phyloP scores from a whole-genome alignment of 2,797 vertebrate genomes.

The Lindbergichthys nudifrons region DNA sequence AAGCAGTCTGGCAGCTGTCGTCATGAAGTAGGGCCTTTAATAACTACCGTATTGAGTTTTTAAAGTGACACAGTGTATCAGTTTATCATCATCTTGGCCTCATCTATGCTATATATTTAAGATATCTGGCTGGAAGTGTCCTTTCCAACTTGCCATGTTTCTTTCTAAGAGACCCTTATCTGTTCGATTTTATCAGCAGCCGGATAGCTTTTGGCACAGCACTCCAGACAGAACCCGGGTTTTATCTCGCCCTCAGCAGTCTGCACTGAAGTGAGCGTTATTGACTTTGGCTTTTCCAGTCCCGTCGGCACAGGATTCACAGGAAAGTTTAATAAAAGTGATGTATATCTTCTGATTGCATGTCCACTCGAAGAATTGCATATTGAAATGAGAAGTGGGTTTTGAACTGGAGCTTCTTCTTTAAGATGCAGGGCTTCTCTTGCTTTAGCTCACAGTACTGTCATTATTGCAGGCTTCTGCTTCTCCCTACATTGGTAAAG shows the following conservation, averaged over 20 bases:
- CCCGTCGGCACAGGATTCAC: conserved; percentile 61
- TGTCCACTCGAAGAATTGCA: conserved; percentile 25
- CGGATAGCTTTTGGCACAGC: conserved; percentile 64
- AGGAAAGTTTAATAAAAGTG: conserved; percentile 31
- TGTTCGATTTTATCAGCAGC: conserved; percentile 60
- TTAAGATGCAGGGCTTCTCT: conserved; percentile 9
- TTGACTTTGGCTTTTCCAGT: conserved; percentile 66
- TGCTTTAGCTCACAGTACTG: not conserved
- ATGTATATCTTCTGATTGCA: conserved; percentile 36
- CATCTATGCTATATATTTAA: conserved; percentile 25
- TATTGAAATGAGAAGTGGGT: conserved; percentile 21
- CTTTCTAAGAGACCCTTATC: conserved; percentile 56
- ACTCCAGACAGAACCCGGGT: conserved; percentile 43
- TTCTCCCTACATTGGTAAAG: not conserved
- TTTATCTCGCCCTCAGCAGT: conserved; percentile 61
- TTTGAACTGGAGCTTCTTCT: conserved; percentile 18
- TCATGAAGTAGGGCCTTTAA: not conserved
- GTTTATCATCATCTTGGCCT: conserved; percentile 30
- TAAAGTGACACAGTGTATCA: conserved; percentile 14
- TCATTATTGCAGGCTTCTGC: conserved; percentile 17
- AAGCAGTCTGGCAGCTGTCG: not conserved
- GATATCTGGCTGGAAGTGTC: conserved; percentile 30
- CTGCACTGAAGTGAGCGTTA: conserved; percentile 52
- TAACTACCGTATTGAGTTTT: conserved; percentile 21
- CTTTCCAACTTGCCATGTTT: conserved; percentile 34